Percentiles rank a stretch among this genome's conserved stretches.
Conservation (phyloP, 2,888 invertebrate species). For the Eilema sororculum region DNA sequence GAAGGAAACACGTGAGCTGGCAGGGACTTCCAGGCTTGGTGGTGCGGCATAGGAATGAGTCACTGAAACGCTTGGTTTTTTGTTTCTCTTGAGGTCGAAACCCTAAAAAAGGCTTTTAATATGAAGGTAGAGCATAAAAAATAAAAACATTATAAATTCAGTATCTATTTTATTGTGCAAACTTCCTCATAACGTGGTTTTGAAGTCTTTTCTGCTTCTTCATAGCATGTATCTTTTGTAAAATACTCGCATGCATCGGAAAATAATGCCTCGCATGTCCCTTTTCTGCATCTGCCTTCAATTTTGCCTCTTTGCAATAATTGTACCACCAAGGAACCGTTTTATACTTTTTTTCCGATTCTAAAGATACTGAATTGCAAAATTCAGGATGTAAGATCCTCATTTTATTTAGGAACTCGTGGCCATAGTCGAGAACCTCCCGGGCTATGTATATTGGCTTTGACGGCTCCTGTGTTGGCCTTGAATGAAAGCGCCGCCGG, state of each 20-base stretch:
- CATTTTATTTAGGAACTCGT: not conserved
- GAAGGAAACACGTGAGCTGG: no score
- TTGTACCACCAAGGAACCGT: constrained; percentile 71
- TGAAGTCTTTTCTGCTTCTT: constrained; percentile 32
- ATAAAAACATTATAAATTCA: not conserved
- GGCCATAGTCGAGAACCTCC: not conserved
- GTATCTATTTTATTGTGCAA: not conserved
- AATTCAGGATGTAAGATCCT: constrained; percentile 60
- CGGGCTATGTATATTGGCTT: not conserved
- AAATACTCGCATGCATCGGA: constrained; percentile 23
- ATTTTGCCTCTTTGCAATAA: constrained; percentile 49
- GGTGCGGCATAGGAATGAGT: no score
- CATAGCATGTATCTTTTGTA: constrained; percentile 44
- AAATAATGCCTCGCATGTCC: not conserved
- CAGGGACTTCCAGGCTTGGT: no score
- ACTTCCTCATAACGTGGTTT: not conserved
- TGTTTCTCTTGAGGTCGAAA: no score
- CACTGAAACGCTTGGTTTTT: no score
- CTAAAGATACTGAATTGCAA: constrained; percentile 55
- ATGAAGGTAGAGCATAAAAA: no score
- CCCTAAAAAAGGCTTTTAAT: no score
- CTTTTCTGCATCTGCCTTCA: not conserved
- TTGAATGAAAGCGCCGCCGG: not conserved
- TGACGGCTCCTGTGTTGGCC: not conserved
- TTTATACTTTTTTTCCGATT: constrained; percentile 45